Percentiles rank a stretch among this genome's conserved stretches.
Conservation (phyloP, 2,797 vertebrate genomes). For the Lepus oiostolus region DNA sequence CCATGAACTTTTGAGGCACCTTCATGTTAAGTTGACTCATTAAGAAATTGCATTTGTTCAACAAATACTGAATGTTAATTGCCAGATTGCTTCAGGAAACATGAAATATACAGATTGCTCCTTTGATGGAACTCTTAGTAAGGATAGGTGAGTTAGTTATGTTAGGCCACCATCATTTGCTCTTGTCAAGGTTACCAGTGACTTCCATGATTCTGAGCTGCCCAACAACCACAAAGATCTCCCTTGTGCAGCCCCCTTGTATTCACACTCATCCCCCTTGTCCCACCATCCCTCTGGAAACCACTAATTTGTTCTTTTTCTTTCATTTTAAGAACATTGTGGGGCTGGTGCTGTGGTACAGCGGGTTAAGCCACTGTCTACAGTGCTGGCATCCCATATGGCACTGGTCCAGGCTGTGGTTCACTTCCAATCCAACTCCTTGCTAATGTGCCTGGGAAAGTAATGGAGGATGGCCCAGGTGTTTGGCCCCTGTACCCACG, state of each 20-base stretch:
- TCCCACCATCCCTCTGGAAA: not conserved
- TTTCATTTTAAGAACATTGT: not conserved
- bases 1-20: no score
- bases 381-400: no score
- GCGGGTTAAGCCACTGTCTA: no score
- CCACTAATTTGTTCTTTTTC: not conserved
- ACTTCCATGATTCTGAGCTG: not conserved
- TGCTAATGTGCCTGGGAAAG: no score
- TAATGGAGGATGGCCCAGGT: no score
- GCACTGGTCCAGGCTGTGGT: no score
- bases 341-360: no score
- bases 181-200: not conserved
- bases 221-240: not conserved
- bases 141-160: not conserved
- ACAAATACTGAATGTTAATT: not conserved
- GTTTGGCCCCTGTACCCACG: no score
- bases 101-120: not conserved
- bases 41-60: conserved; percentile 8
- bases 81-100: not conserved
- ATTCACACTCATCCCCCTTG: not conserved
- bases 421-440: no score
- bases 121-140: not conserved
- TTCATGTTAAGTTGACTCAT: not conserved
- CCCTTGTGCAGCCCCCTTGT: not conserved
- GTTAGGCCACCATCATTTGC: not conserved